Evolutionary conservation across 2,888 invertebrate species (phyloP), one percentile per base, ranked within the genome.

Genomic region (Thereva unica): DNA sequence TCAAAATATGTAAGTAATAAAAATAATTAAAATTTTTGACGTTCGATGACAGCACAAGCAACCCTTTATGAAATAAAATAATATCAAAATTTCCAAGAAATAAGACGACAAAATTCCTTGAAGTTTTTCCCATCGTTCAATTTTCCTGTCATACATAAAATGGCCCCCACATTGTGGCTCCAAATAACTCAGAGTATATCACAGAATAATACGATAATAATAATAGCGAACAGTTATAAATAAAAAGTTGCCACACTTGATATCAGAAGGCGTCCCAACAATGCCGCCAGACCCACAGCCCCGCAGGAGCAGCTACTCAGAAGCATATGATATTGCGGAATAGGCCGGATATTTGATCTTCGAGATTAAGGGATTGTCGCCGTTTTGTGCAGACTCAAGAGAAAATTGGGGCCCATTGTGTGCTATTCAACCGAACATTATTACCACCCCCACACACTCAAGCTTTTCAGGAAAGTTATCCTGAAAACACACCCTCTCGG

Each of bases 291-390:
- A 23, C 61, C 41, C 47, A 9, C 23, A 50, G 61, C 50, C 50
- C 9, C 41, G 40, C 50, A 49, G 40, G 61, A 61, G 61, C 12
- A 61, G 61, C 49, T 61, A 61, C 61, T 61, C 50, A 50, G 61
- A 50, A 54, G 68, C 70, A 70, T 69, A 72, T 70, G 71, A 71
- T 73, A 72, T 73, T 74, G 71, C 72, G 71, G 71, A 72, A 73
- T 73, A 72, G 71, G 73, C 72, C 73, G 73, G 72, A 74, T 72
- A 73, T 72, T 74, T 72, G 74, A 72, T 72, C 72, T 71, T 71
- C 70, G 70, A 74, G 73, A 74, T 74, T 72, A 72, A 73, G 70
- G 72, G 73, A 73, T 74, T 72, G 73, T 73, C 72, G 73, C 71
- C 72, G 73, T 73, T 73, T 73, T 73, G 71, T 71, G 71, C 71